Evolutionary conservation across 2,113 vertebrate species (phyloP).

Genomic region (Austrofundulus limnaeus): DNA sequence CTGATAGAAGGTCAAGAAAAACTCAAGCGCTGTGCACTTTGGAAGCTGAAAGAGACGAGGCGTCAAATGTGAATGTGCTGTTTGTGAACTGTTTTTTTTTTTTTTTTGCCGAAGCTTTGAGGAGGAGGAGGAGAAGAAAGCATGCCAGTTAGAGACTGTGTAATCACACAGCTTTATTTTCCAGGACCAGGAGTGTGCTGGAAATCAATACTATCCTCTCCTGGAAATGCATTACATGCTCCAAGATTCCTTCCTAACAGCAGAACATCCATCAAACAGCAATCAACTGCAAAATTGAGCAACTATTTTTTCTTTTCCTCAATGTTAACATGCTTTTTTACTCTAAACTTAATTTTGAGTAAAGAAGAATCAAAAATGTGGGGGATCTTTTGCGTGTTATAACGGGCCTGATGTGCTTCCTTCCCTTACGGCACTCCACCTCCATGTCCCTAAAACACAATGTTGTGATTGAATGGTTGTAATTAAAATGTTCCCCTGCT

Average conservation of each 20-base stretch:
- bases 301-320: slow-evolving; percentile 25
- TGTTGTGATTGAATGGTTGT: slow-evolving; percentile 71
- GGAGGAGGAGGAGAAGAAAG: slow-evolving; percentile 6
- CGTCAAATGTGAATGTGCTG: slow-evolving; percentile 1
- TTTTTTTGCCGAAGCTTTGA: background rate
- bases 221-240: slow-evolving; percentile 24
- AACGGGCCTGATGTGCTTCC: slow-evolving; percentile 42
- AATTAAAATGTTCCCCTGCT: slow-evolving; percentile 68
- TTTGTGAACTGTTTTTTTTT: slow-evolving; percentile 20
- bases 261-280: slow-evolving; percentile 21
- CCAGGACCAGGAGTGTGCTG: background rate
- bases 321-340: slow-evolving; percentile 7
- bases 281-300: slow-evolving; percentile 8
- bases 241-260: slow-evolving; percentile 5
- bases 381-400: slow-evolving; percentile 45
- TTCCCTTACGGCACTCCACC: slow-evolving; percentile 46
- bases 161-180: slow-evolving; percentile 17
- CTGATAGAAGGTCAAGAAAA: slow-evolving; percentile 3
- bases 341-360: background rate
- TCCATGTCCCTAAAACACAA: slow-evolving; percentile 60
- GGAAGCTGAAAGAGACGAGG: background rate
- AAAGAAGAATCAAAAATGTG: slow-evolving; percentile 2
- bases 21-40: background rate
- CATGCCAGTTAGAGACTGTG: background rate
- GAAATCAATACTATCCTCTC: slow-evolving; percentile 26